Percentiles rank a stretch among this genome's conserved stretches.
Evolutionary conservation across 2,797 vertebrate genomes (phyloP).

Genomic region (Rhinogobio ventralis): DNA sequence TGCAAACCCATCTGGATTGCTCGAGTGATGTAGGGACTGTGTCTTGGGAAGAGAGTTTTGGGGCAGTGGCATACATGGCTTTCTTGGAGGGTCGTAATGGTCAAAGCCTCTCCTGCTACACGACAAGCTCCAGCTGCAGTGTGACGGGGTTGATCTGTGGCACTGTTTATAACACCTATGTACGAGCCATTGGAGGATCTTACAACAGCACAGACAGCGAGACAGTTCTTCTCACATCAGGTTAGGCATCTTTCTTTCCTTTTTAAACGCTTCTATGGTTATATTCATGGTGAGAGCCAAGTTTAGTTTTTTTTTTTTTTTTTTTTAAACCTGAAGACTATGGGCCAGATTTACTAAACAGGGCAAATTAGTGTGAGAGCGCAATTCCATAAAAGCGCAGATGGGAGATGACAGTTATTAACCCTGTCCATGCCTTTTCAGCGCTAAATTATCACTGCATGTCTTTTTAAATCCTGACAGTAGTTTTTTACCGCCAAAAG

Average conservation of each 20-base stretch:
- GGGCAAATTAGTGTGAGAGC: too few relatives aligned
- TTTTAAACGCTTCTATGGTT: background rate
- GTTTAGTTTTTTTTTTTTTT: background rate
- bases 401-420: too few relatives aligned
- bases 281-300: background rate
- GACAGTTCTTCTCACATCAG: conserved; percentile 69
- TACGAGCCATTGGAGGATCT: conserved; percentile 67
- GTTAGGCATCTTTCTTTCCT: conserved; percentile 60
- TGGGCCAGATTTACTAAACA: too few relatives aligned
- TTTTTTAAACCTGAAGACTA: too few relatives aligned
- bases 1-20: conserved; percentile 66
- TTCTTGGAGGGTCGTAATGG: conserved; percentile 68
- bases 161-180: conserved; percentile 67
- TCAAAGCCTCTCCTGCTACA: conserved; percentile 70
- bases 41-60: conserved; percentile 77
- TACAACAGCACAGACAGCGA: conserved; percentile 71
- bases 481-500: too few relatives aligned
- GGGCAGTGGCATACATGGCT: conserved; percentile 70
- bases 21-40: conserved; percentile 57
- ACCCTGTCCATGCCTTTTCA: too few relatives aligned
- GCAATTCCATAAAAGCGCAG: too few relatives aligned
- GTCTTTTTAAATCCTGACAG: too few relatives aligned
- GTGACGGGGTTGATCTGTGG: conserved; percentile 75
- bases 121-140: conserved; percentile 67
- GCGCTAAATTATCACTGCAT: too few relatives aligned